Evolutionary conservation across 1,140 invertebrate species (phyloP).

Genomic region (Bicyclus anynana): DNA sequence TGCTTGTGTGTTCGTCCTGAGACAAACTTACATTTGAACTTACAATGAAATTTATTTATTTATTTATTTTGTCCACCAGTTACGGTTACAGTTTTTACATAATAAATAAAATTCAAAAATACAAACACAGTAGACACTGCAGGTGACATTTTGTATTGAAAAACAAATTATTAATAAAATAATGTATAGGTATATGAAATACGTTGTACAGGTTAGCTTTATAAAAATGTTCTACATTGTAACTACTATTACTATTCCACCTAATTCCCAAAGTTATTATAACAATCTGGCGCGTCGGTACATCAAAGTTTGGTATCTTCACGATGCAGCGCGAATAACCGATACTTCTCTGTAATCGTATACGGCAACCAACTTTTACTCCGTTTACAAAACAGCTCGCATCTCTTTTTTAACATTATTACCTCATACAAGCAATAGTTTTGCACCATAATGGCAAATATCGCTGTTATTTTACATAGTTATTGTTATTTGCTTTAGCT

Average conservation of each 20-base stretch:
- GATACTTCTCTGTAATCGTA: not conserved
- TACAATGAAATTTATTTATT: too few species aligned
- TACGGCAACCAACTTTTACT: not conserved
- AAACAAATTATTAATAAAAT: too few species aligned
- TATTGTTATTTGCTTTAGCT: not conserved
- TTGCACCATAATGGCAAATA: not conserved
- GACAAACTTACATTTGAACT: too few species aligned
- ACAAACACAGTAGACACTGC: too few species aligned
- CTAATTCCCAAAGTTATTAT: not conserved
- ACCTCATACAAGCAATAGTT: not conserved
- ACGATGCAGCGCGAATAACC: not conserved
- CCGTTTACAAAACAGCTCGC: constrained; percentile 17
- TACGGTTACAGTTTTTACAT: too few species aligned
- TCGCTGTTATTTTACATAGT: not conserved
- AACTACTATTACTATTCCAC: not conserved
- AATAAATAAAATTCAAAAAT: too few species aligned
- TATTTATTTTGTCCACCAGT: too few species aligned
- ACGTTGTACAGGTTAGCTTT: too few species aligned
- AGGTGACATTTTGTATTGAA: too few species aligned
- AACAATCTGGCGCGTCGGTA: not conserved
- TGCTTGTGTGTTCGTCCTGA: too few species aligned
- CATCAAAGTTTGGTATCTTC: not conserved
- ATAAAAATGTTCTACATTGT: not conserved
- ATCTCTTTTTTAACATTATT: not conserved
- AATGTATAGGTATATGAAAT: too few species aligned